These are phyloP conservation scores for Nemotelus nigrinus DNA, from an alignment of 2,888 invertebrate species.

Conservation along the genomic window DNA sequence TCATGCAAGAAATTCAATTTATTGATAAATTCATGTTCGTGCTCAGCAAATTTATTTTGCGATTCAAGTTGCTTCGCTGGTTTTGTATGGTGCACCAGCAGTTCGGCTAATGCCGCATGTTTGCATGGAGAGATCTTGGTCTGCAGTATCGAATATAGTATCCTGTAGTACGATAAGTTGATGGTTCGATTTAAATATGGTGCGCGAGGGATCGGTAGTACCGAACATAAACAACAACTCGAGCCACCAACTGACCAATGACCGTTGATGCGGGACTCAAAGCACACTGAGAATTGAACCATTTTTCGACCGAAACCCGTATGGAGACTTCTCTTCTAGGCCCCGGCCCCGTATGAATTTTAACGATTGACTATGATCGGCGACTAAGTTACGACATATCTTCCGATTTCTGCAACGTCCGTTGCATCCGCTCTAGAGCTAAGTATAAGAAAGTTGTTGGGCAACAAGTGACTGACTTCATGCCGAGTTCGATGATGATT, in stretches of 20 bases:
- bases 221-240: not conserved
- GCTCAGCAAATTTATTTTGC: conserved; percentile 53
- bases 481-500: not conserved
- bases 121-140: conserved; percentile 2
- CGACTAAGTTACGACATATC: not conserved
- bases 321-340: not conserved
- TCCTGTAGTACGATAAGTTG: not conserved
- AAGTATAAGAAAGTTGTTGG: not conserved
- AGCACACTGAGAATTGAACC: not conserved
- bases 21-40: conserved; percentile 52
- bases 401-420: conserved; percentile 6
- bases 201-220: not conserved
- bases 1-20: conserved; percentile 51
- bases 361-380: not conserved
- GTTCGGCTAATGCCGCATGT: not conserved
- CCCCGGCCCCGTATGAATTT: not conserved
- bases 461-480: conserved; percentile 18
- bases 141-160: not conserved
- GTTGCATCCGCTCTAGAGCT: not conserved
- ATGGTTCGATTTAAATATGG: conserved; percentile 32
- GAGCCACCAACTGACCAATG: not conserved
- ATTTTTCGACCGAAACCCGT: not conserved
- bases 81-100: not conserved
- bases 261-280: not conserved
- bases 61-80: conserved; percentile 2